Evolutionary conservation across 2,888 invertebrate species (phyloP), one percentile per base, ranked within the genome.

Genomic region (Spisula subtruncata): DNA sequence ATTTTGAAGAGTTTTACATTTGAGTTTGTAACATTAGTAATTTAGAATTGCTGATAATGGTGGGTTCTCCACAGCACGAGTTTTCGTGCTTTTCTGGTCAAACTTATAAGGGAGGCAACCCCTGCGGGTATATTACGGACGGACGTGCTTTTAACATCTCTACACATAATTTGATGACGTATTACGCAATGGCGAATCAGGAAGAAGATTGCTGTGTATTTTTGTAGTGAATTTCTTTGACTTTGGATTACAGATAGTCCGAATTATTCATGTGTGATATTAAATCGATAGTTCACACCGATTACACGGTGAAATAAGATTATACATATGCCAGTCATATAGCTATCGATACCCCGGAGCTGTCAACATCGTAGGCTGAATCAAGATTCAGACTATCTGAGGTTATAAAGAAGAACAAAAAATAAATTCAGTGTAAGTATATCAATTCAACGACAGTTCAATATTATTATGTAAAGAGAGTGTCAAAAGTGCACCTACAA

Each of bases 111-210:
- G 51, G 51, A 51, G 51, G 16, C 16, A 51, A 51, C 12, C 51
- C 51, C 51, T 51, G 51, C 51, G 16, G 12, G 51, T 16, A 51
- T 51, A 16, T 12, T 51, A 51, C 51, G 51, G 51, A 12, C 51
- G 51, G 14, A 51, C 12, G 51, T 71, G 79, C 0, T 1, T 79
- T 79, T 79, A 35, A 32, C 41, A 32, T 0, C 35, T 32, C 25
- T 66, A 82, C 90, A 79, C 92, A 83, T 5, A 85, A 83, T 81
- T 79, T 88, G 87, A 87, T 93, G 93, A 92, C 93, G 93, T 92
- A 75, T 5, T 75, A 79, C 89, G 84, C 93, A 91, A 29, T 2
- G 80, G 54, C 35, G 41, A 86, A 90, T 83, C 91, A 90, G 92
- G 92, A 92, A 92, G 93, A 92, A 92, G 91, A 89, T 71, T 86